Evolutionary conservation across 2,797 vertebrate species (phyloP).

Genomic region (Cottoperca gobio): DNA sequence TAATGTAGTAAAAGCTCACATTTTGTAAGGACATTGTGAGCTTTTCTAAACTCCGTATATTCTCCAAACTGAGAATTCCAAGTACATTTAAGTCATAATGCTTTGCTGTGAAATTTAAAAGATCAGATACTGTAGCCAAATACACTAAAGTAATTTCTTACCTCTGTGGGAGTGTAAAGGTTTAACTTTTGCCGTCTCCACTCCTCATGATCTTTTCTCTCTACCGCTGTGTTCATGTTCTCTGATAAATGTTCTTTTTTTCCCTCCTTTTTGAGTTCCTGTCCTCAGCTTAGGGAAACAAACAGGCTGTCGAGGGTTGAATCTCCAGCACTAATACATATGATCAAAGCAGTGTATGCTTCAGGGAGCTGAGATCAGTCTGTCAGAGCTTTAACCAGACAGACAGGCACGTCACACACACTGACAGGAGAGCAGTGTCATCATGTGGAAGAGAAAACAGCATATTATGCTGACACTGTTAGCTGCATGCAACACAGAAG

Average conservation of each 20-base stretch:
- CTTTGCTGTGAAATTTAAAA: background rate
- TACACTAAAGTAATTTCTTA: background rate
- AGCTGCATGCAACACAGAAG: background rate
- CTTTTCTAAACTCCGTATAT: background rate
- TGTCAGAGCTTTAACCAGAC: slow-evolving; percentile 29
- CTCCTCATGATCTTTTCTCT: slow-evolving; percentile 22
- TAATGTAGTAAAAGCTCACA: background rate
- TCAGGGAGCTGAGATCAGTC: slow-evolving; percentile 27
- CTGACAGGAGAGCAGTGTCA: slow-evolving; percentile 21
- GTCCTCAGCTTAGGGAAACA: slow-evolving; percentile 52
- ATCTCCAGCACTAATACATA: slow-evolving; percentile 31
- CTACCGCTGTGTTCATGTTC: slow-evolving; percentile 26
- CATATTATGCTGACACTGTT: slow-evolving; percentile 6
- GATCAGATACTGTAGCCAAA: background rate
- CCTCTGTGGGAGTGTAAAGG: slow-evolving; percentile 7
- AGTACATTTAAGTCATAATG: background rate
- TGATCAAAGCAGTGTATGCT: slow-evolving; percentile 48
- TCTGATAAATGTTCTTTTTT: slow-evolving; percentile 29
- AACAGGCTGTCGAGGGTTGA: slow-evolving; percentile 18
- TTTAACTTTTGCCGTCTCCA: slow-evolving; percentile 20
- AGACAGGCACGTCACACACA: slow-evolving; percentile 19
- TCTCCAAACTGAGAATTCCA: background rate
- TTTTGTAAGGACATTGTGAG: background rate
- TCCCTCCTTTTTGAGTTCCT: slow-evolving; percentile 4
- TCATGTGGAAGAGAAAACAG: slow-evolving; percentile 1